Percentiles rank a stretch among this genome's conserved stretches.
These are phyloP conservation scores for Pogonus chalceus DNA, from an alignment of 1,140 invertebrate species.

Conservation along the genomic window DNA sequence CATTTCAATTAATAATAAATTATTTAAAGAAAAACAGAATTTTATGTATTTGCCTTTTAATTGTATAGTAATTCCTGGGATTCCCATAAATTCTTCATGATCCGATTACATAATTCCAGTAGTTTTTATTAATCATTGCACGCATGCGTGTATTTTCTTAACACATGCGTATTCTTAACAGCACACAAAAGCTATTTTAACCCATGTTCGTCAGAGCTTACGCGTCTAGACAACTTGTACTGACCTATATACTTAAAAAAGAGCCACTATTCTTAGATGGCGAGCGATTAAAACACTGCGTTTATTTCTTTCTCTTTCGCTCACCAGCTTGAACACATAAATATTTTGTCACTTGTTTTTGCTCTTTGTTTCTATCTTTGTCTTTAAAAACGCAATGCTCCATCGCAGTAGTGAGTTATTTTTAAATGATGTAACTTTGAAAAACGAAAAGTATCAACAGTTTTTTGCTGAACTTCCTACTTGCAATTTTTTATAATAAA, in stretches of 20 bases:
- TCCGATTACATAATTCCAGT: too few relatives aligned
- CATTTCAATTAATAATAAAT: too few relatives aligned
- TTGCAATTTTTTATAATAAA: too few relatives aligned
- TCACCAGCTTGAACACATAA: neutral
- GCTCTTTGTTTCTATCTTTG: neutral
- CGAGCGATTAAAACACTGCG: neutral
- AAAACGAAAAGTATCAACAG: too few relatives aligned
- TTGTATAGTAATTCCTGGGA: too few relatives aligned
- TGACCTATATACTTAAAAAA: constrained; percentile 7
- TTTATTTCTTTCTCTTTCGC: neutral
- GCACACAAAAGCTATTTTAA: too few relatives aligned
- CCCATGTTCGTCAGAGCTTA: too few relatives aligned
- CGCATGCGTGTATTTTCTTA: neutral
- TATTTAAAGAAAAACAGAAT: too few relatives aligned
- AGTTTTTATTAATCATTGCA: neutral
- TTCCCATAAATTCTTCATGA: too few relatives aligned
- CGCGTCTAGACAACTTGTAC: neutral
- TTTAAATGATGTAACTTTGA: neutral
- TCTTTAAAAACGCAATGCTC: neutral
- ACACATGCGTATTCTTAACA: too few relatives aligned
- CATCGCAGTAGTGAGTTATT: neutral
- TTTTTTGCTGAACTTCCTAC: too few relatives aligned
- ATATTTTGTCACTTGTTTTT: neutral
- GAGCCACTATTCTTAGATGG: neutral
- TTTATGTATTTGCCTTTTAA: too few relatives aligned